Evolutionary conservation across 1,140 invertebrate species (phyloP), one percentile per base, ranked within the genome.

Genomic region (Protaetia brevitarsis): DNA sequence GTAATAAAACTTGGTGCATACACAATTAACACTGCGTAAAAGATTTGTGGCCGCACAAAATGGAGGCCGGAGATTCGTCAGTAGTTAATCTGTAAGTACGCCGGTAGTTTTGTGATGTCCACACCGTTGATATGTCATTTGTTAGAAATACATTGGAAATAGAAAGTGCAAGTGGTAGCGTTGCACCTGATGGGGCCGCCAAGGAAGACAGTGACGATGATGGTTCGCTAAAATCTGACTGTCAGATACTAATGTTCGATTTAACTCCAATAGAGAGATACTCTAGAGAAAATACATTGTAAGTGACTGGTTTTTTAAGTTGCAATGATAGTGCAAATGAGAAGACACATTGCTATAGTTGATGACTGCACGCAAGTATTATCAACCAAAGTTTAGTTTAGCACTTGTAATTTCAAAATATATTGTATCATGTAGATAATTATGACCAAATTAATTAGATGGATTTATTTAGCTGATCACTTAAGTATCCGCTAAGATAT

Each of bases 221-320:
- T 28, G n/a, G 37, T 66, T 34, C 56, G 57, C 10, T 37, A 21
- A 64, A 41, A n/a, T 23, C 69, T 36, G 69, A 70, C 37, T 36
- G 67, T 4, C 62, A 70, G 58, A 67, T 70, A n/a, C 51, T 70
- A 13, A 58, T 63, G 26, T 70, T 70, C 51, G 69, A 70, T 62
- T 57, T 70, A 58, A 34, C 41, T n/a, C 64, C 67, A 30, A 59
- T 31, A 8, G 69, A 70, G 26, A 68, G 51, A 57, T 45, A 31
- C 37, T 36, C 57, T 23, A 57, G 65, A 31, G 69, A 70, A 66
- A 70, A 70, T 34, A 31, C 66, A 29, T 45, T 70, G 69, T 70
- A 68, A 68, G 69, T 70, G 26, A 28, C 16, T 26, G 29, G 30
- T 13, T 13, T 59, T n/a, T 3, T 59, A 34, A 59, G 26, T 31